These are phyloP conservation scores for Drosophila cardini DNA, from an alignment of 1,140 invertebrate species.

Conservation along the genomic window DNA sequence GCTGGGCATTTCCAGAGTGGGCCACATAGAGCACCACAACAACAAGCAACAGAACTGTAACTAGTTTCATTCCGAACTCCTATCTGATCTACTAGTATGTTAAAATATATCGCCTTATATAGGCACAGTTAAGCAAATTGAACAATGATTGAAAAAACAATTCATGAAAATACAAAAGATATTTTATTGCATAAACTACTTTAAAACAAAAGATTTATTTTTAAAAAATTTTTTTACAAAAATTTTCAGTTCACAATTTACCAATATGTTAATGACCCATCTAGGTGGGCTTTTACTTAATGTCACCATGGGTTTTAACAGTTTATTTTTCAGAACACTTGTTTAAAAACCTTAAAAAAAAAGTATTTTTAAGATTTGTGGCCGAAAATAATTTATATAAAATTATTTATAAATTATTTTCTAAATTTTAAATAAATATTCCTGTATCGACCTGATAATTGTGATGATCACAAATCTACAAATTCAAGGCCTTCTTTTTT, in stretches of 20 bases:
- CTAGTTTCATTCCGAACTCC: constrained; percentile 3
- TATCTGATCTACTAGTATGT: not conserved
- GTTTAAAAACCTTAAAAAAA: no score
- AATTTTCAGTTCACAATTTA: not conserved
- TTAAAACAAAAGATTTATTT: no score
- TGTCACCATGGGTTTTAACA: no score
- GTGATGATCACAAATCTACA: no score
- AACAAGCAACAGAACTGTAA: constrained; percentile 3
- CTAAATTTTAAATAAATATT: no score
- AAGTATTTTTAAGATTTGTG: no score
- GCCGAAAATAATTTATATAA: no score
- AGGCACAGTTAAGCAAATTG: not conserved
- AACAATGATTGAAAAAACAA: not conserved
- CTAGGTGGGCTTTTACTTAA: not conserved
- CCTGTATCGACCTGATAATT: no score
- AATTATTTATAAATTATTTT: no score
- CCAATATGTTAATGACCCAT: not conserved
- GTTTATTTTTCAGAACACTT: no score
- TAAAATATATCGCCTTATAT: not conserved
- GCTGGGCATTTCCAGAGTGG: not conserved
- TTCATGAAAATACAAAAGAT: not conserved
- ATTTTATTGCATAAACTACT: not conserved
- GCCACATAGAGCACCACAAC: constrained; percentile 5
- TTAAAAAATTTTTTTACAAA: not conserved
- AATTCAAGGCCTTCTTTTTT: no score